A percentile compares a stretch with the other conserved stretches of the same genome.
Evolutionary conservation across 2,797 vertebrate species (phyloP).

Genomic region (Benthosema pterotum): DNA sequence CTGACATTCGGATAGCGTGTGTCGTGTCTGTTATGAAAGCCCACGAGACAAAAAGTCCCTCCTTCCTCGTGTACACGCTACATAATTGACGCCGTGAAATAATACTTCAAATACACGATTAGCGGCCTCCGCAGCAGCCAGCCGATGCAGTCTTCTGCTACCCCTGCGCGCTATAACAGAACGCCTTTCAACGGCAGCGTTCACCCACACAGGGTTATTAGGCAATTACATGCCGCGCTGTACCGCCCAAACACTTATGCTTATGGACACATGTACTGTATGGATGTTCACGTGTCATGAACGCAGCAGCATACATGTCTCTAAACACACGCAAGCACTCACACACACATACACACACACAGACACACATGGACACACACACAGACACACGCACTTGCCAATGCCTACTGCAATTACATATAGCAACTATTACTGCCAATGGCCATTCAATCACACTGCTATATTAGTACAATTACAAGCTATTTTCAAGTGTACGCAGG

Average conservation of each 20-base stretch:
- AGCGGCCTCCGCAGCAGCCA: slow-evolving; percentile 57
- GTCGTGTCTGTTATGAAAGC: slow-evolving; percentile 10
- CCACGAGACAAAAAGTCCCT: background rate
- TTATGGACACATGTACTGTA: slow-evolving; percentile 8
- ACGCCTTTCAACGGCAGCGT: slow-evolving; percentile 26
- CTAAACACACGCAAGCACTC: slow-evolving; percentile 3
- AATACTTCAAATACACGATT: background rate
- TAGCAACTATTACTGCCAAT: background rate
- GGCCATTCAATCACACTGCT: background rate
- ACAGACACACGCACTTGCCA: slow-evolving; percentile 6
- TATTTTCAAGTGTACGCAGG: too few relatives aligned
- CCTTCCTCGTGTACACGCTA: too few relatives aligned
- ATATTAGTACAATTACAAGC: background rate
- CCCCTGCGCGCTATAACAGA: slow-evolving; percentile 25
- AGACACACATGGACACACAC: slow-evolving; percentile 4
- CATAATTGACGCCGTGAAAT: too few relatives aligned
- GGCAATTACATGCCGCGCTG: too few relatives aligned
- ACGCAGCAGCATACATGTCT: too few relatives aligned
- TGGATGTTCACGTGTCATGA: background rate
- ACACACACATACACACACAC: background rate
- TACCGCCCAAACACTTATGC: too few relatives aligned
- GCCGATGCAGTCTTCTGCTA: too few relatives aligned
- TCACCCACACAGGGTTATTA: slow-evolving; percentile 15
- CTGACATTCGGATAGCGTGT: background rate
- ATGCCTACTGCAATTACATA: too few relatives aligned